These are phyloP conservation scores for Junonia oenone DNA, from an alignment of 2,888 invertebrate species.

Conservation along the genomic window DNA sequence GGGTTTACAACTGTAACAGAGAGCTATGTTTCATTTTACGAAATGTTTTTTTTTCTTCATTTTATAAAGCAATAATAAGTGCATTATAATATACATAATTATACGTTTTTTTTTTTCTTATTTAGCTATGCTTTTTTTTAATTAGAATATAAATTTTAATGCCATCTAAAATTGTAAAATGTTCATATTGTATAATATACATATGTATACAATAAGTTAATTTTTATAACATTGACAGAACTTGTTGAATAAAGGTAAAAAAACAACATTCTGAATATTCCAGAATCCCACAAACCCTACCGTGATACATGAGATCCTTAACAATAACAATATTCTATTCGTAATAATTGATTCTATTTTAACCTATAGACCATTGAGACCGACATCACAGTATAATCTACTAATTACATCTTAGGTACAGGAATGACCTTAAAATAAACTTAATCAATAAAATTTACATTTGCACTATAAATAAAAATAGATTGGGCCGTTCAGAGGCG, in stretches of 20 bases:
- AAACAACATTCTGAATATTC: slow-evolving; percentile 60
- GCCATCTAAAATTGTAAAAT: slow-evolving; percentile 21
- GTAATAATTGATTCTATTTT: slow-evolving; percentile 74
- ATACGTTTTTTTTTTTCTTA: slow-evolving; percentile 25
- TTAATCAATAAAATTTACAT: slow-evolving; percentile 60
- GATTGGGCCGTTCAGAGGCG: slow-evolving; percentile 56
- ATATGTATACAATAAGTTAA: slow-evolving; percentile 21
- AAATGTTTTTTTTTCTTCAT: slow-evolving; percentile 17
- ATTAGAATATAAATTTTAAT: slow-evolving; percentile 26
- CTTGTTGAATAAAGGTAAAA: slow-evolving; percentile 22
- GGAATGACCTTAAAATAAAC: slow-evolving; percentile 71
- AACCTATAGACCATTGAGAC: slow-evolving; percentile 75
- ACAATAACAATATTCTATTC: slow-evolving; percentile 74
- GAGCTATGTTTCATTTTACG: slow-evolving; percentile 45
- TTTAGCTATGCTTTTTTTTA: slow-evolving; percentile 30
- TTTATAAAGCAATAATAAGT: slow-evolving; percentile 23
- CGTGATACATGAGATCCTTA: slow-evolving; percentile 77
- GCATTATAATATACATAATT: slow-evolving; percentile 24
- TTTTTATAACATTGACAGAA: slow-evolving; percentile 23
- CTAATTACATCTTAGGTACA: slow-evolving; percentile 74
- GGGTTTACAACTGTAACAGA: slow-evolving; percentile 58
- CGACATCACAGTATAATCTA: slow-evolving; percentile 77
- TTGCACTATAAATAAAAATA: slow-evolving; percentile 62
- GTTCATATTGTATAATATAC: slow-evolving; percentile 17
- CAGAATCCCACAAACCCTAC: slow-evolving; percentile 69